Percentiles rank a stretch among this genome's conserved stretches.
phyloP scores from a whole-genome alignment of 2,113 vertebrate genomes.

The Crotalus viridis region DNA sequence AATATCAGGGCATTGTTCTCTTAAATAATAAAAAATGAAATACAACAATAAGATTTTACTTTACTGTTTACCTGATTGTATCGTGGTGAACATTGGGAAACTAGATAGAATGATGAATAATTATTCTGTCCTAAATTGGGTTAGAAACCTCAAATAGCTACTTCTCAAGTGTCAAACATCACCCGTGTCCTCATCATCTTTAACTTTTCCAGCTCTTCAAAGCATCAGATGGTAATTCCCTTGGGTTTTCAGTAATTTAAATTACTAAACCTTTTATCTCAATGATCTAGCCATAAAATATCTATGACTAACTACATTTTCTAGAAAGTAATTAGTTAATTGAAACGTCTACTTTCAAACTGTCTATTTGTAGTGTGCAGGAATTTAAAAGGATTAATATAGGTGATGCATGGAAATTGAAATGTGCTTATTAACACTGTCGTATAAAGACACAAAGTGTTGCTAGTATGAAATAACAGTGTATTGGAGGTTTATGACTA shows the following conservation, averaged over 20 bases:
- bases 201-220: background rate
- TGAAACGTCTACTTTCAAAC: conserved; percentile 50
- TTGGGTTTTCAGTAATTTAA: background rate
- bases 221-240: background rate
- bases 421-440: conserved; percentile 59
- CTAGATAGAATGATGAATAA: background rate
- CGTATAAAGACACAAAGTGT: conserved; percentile 44
- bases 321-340: conserved; percentile 49
- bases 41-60: background rate
- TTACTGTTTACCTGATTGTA: background rate
- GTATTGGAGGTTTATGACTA: conserved; percentile 34
- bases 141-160: background rate
- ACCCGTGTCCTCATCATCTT: background rate
- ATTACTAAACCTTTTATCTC: background rate
- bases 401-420: conserved; percentile 56
- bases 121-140: background rate
- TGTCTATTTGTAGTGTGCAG: conserved; percentile 51
- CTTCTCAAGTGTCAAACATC: background rate
- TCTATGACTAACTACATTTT: conserved; percentile 28
- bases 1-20: background rate
- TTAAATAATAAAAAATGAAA: background rate
- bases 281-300: conserved; percentile 24
- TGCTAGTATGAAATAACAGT: conserved; percentile 52
- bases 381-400: conserved; percentile 52
- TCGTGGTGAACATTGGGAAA: background rate